Percentiles rank a stretch among this genome's conserved stretches.
Conservation (phyloP, 2,888 invertebrate genomes). For the Pseudolycoriella hygida region DNA sequence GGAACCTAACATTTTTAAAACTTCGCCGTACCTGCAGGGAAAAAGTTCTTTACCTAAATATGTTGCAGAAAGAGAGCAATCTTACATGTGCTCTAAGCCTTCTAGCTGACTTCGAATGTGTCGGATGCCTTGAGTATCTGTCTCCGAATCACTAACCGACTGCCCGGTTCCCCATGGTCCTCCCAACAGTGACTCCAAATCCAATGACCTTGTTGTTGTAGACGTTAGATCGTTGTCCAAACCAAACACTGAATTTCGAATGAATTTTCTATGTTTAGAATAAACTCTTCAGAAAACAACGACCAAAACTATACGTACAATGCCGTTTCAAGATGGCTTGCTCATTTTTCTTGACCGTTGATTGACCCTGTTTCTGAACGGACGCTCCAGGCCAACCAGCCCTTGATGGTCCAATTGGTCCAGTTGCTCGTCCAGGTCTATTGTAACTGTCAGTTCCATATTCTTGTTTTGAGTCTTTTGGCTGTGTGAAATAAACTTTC, state of each 20-base stretch:
- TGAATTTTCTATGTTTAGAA: too few relatives aligned
- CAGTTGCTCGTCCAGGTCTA: slow-evolving; percentile 21
- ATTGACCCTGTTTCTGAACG: slow-evolving; percentile 11
- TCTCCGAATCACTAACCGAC: slow-evolving; percentile 49
- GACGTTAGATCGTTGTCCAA: slow-evolving; percentile 61
- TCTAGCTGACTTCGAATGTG: slow-evolving; percentile 65
- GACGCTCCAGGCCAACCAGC: slow-evolving; percentile 14
- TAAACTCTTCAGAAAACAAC: too few relatives aligned
- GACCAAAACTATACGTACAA: slow-evolving; percentile 10
- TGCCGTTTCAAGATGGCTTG: slow-evolving; percentile 14
- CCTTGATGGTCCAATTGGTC: slow-evolving; percentile 17
- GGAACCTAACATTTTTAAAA: slow-evolving; percentile 33
- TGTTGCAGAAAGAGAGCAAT: not conserved
- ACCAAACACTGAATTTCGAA: slow-evolving; percentile 45
- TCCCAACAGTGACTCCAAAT: slow-evolving; percentile 62
- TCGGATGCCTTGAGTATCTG: slow-evolving; percentile 57
- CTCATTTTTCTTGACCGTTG: slow-evolving; percentile 13
- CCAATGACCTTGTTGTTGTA: slow-evolving; percentile 57
- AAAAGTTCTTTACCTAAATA: not conserved
- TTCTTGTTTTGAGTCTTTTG: slow-evolving; percentile 29
- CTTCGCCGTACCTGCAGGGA: slow-evolving; percentile 38
- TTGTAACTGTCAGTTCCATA: slow-evolving; percentile 33
- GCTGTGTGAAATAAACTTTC: slow-evolving; percentile 7
- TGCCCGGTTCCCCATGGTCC: slow-evolving; percentile 31
- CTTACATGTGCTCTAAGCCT: slow-evolving; percentile 70